These are phyloP conservation scores for Macrochelys suwanniensis DNA, from an alignment of 2,797 vertebrate species.

Conservation along the genomic window DNA sequence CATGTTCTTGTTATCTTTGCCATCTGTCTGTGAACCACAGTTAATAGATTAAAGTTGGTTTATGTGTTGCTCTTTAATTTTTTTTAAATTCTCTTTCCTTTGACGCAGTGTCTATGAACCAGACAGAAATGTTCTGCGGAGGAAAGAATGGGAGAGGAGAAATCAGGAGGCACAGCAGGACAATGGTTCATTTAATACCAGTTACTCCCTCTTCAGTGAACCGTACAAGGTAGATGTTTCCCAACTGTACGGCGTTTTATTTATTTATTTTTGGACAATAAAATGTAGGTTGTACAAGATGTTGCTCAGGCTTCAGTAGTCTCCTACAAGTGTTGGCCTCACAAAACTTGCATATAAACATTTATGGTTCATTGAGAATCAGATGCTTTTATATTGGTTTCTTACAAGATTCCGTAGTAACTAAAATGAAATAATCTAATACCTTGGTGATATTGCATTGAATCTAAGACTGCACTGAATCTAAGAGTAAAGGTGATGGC, in stretches of 20 bases:
- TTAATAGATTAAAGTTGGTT: background rate
- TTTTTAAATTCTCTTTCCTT: constrained; percentile 41
- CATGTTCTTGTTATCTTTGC: constrained; percentile 60
- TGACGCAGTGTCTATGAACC: constrained; percentile 83
- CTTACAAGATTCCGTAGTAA: constrained; percentile 15
- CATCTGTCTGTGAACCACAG: constrained; percentile 63
- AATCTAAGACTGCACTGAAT: background rate
- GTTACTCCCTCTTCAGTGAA: constrained; percentile 87
- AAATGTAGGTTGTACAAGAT: constrained; percentile 22
- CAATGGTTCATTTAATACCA: constrained; percentile 76
- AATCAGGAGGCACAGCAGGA: constrained; percentile 85
- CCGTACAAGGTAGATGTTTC: constrained; percentile 85
- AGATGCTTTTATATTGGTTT: background rate
- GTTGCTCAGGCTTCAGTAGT: constrained; percentile 11
- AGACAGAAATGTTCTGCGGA: constrained; percentile 84
- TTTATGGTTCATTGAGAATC: background rate
- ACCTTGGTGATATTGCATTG: constrained; percentile 28
- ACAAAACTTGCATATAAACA: background rate
- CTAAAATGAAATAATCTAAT: background rate
- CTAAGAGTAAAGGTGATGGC: constrained; percentile 32
- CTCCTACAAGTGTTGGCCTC: background rate
- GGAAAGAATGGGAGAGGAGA: constrained; percentile 86
- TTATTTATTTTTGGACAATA: constrained; percentile 25
- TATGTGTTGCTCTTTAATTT: constrained; percentile 47
- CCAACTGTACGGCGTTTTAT: background rate